Conservation (phyloP, 2,888 invertebrate genomes). For the Folsomia candida region DNA sequence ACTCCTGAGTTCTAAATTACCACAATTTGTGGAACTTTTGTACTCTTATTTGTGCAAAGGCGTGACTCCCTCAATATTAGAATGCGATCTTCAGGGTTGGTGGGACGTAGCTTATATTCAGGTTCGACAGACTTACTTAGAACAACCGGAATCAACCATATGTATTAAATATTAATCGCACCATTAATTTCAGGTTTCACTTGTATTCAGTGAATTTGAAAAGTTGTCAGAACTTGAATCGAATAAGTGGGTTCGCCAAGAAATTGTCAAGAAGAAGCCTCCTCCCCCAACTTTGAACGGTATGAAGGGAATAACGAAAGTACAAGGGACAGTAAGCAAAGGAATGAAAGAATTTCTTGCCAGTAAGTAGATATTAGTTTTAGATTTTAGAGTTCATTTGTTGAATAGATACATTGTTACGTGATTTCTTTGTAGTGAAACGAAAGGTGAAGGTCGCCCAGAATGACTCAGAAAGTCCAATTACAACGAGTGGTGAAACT, state of each 20-base stretch:
- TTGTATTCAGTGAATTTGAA: too few species aligned
- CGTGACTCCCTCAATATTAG: slow-evolving; percentile 25
- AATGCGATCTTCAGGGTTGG: slow-evolving; percentile 49
- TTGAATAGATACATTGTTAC: too few species aligned
- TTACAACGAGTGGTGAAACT: too few species aligned
- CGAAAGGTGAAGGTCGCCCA: background rate
- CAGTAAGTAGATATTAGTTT: slow-evolving; percentile 14
- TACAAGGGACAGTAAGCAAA: too few species aligned
- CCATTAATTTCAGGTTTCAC: too few species aligned
- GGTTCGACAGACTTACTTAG: slow-evolving; percentile 25
- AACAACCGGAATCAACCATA: too few species aligned
- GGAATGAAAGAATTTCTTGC: slow-evolving; percentile 29
- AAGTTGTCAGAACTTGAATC: too few species aligned
- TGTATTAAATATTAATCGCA: too few species aligned
- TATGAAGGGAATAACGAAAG: too few species aligned
- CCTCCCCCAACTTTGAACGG: slow-evolving; percentile 3
- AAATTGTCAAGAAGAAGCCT: too few species aligned
- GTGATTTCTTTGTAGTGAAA: background rate
- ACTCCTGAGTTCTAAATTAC: slow-evolving; percentile 44
- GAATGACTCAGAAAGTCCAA: background rate
- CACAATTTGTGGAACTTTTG: slow-evolving; percentile 46
- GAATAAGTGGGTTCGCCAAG: too few species aligned
- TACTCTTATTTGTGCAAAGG: slow-evolving; percentile 41
- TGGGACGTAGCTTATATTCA: slow-evolving; percentile 49
- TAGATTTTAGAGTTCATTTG: background rate